Evolutionary conservation across 2,797 vertebrate species (phyloP).

Genomic region (Pteronotus mesoamericanus): DNA sequence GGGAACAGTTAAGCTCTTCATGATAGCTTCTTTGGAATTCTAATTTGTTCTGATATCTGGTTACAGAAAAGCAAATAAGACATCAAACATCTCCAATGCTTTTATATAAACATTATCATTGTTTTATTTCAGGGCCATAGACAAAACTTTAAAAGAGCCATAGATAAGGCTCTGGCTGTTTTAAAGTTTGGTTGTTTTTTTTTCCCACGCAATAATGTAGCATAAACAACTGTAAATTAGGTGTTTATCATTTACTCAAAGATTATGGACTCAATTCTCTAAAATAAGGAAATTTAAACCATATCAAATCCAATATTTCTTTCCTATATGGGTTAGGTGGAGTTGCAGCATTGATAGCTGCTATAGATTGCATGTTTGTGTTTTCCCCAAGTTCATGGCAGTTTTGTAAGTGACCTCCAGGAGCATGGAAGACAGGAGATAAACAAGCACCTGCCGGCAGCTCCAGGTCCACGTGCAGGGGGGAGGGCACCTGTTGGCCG

Average conservation of each 20-base stretch:
- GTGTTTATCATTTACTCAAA: background rate
- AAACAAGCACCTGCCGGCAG: constrained; percentile 88
- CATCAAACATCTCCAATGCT: background rate
- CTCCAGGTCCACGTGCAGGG: constrained; percentile 91
- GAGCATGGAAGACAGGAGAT: constrained; percentile 89
- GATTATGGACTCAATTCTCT: background rate
- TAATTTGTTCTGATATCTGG: background rate
- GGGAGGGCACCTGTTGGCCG: constrained; percentile 86
- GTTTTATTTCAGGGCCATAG: background rate
- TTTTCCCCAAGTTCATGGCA: background rate
- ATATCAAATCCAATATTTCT: background rate
- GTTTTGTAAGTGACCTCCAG: constrained; percentile 90
- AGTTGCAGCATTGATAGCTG: background rate
- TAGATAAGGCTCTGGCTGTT: background rate
- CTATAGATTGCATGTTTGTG: background rate
- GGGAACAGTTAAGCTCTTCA: background rate
- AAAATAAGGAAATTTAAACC: background rate
- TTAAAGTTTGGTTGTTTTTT: background rate
- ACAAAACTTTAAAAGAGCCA: too few relatives aligned
- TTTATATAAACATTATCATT: background rate
- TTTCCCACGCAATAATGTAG: background rate
- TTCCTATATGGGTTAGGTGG: background rate
- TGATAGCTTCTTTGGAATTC: background rate
- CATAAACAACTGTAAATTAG: background rate
- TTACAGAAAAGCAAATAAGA: background rate